phyloP scores from a whole-genome alignment of 2,797 vertebrate species.

The Uromys caudimaculatus region DNA sequence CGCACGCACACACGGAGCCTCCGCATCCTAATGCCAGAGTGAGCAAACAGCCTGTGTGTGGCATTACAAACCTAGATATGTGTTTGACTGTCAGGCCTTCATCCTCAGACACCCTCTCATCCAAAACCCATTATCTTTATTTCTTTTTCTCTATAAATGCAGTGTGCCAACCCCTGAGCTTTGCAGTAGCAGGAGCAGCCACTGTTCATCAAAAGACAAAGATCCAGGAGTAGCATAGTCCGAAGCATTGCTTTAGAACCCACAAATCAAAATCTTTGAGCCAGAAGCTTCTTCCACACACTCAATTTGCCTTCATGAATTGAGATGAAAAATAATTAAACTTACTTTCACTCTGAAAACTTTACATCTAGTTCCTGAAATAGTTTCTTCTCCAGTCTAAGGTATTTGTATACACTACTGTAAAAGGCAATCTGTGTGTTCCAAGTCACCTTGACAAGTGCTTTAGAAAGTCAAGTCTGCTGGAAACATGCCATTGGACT shows the following conservation, averaged over 20 bases:
- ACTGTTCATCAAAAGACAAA: constrained; percentile 31
- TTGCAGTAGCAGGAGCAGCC: background rate
- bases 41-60: background rate
- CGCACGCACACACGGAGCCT: background rate
- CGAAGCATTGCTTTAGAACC: background rate
- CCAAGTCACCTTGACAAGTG: background rate
- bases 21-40: background rate
- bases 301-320: background rate
- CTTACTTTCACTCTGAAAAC: background rate
- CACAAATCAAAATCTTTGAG: background rate
- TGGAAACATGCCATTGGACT: background rate
- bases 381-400: background rate
- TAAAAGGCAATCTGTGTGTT: background rate
- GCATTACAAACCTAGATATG: background rate
- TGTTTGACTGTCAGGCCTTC: background rate
- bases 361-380: background rate
- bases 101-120: background rate
- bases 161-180: background rate
- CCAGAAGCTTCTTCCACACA: background rate
- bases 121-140: background rate
- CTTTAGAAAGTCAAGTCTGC: background rate
- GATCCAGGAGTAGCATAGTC: background rate
- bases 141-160: background rate
- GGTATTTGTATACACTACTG: background rate
- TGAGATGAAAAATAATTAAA: background rate